phyloP scores from a whole-genome alignment of 2,797 vertebrate genomes.

The Oryzias sinensis region DNA sequence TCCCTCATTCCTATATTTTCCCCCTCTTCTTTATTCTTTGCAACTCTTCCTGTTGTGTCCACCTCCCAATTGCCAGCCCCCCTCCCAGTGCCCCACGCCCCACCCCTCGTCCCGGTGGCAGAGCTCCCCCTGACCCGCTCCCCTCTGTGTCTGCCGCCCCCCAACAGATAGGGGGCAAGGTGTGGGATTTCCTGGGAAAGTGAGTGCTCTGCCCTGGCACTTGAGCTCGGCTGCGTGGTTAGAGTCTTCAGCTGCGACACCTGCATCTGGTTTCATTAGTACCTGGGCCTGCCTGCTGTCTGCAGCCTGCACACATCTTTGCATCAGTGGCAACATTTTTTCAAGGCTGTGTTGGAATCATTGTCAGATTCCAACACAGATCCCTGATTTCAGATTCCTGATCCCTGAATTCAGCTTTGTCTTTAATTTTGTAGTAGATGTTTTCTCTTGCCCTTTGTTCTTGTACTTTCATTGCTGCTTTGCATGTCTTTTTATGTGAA shows the following conservation, averaged over 20 bases:
- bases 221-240: conserved; percentile 69
- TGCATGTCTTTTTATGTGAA: no score
- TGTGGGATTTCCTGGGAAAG: conserved; percentile 83
- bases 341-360: neutral
- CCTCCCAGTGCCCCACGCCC: conserved; percentile 54
- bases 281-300: conserved; percentile 50
- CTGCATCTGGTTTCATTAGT: conserved; percentile 57
- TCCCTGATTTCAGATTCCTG: no score
- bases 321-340: neutral
- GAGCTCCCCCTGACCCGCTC: conserved; percentile 79
- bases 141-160: conserved; percentile 75
- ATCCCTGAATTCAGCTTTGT: no score
- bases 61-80: conserved; percentile 48
- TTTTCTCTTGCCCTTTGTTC: no score
- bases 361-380: no score
- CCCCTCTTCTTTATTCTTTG: conserved; percentile 20
- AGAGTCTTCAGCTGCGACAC: conserved; percentile 46
- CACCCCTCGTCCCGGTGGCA: conserved; percentile 78
- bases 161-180: conserved; percentile 81
- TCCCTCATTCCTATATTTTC: conserved; percentile 15
- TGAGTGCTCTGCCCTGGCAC: conserved; percentile 80
- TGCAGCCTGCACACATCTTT: neutral
- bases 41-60: conserved; percentile 42
- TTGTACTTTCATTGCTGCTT: no score
- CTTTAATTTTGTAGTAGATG: no score